phyloP scores from a whole-genome alignment of 92 coral and sea anemone species.

The Actinernus sp. region DNA sequence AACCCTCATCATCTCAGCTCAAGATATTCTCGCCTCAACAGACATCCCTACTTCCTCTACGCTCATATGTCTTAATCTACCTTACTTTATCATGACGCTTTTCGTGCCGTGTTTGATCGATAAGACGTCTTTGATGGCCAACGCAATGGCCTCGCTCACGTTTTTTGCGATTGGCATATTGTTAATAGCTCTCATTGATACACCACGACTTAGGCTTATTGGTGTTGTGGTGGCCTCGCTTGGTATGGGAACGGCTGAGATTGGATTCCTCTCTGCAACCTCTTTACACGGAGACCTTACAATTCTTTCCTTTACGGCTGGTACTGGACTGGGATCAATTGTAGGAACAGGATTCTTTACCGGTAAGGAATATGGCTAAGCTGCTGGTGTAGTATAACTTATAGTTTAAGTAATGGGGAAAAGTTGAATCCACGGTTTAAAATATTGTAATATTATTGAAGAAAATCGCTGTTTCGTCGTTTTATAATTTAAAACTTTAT shows the following conservation, averaged over 20 bases:
- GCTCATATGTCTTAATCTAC: constrained; percentile 32
- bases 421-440: too few relatives aligned
- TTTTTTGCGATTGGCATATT: constrained; percentile 28
- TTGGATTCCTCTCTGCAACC: constrained; percentile 45
- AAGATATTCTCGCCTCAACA: constrained; percentile 36
- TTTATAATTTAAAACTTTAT: too few relatives aligned
- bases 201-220: constrained; percentile 32
- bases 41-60: constrained; percentile 37
- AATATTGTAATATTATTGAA: too few relatives aligned
- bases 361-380: constrained; percentile 1
- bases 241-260: constrained; percentile 42
- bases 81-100: constrained; percentile 32
- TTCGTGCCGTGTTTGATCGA: constrained; percentile 34
- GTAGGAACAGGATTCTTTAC: constrained; percentile 37
- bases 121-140: constrained; percentile 24
- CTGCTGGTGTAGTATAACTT: too few relatives aligned
- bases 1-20: constrained; percentile 31
- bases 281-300: constrained; percentile 45
- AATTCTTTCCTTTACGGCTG: constrained; percentile 30
- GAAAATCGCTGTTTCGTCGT: too few relatives aligned
- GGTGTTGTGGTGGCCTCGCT: constrained; percentile 44
- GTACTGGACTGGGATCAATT: constrained; percentile 46
- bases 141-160: constrained; percentile 15
- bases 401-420: too few relatives aligned
- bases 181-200: constrained; percentile 31